Percentiles rank a stretch among this genome's conserved stretches.
Conservation (phyloP, 30 jellyfish, hydroid and myxozoan genomes). For the Aurelia sp. region DNA sequence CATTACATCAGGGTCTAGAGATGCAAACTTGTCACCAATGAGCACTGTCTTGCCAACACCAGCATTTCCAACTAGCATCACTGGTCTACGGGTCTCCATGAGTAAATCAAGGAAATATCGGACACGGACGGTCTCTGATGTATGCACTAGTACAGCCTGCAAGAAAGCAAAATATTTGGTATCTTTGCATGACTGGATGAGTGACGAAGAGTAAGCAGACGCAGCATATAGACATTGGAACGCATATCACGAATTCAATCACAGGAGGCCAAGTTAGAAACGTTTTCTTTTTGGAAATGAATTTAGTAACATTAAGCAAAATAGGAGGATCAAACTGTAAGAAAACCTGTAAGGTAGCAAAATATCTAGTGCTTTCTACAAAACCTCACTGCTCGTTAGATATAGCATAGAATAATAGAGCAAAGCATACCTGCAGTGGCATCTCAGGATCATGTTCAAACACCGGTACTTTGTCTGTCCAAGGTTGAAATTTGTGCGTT, state of each 20-base stretch:
- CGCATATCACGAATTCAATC: too few species aligned
- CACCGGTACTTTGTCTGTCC: slow-evolving; percentile 94
- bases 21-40: slow-evolving; percentile 95
- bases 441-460: slow-evolving; percentile 96
- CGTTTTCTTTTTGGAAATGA: too few species aligned
- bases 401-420: not conserved
- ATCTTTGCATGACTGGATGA: too few species aligned
- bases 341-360: too few species aligned
- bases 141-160: slow-evolving; percentile 98
- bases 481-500: slow-evolving; percentile 87
- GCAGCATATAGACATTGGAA: too few species aligned
- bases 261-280: too few species aligned
- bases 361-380: too few species aligned
- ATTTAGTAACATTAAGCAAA: too few species aligned
- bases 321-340: too few species aligned
- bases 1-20: slow-evolving; percentile 94
- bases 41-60: slow-evolving; percentile 99
- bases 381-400: too few species aligned
- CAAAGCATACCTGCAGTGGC: slow-evolving; percentile 86
- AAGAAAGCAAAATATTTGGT: not conserved
- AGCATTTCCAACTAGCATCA: slow-evolving; percentile 98
- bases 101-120: slow-evolving; percentile 92
- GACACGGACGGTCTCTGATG: slow-evolving; percentile 95
- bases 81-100: slow-evolving; percentile 93
- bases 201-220: too few species aligned